phyloP scores from a whole-genome alignment of 2,113 vertebrate genomes.

The Mugil cephalus region DNA sequence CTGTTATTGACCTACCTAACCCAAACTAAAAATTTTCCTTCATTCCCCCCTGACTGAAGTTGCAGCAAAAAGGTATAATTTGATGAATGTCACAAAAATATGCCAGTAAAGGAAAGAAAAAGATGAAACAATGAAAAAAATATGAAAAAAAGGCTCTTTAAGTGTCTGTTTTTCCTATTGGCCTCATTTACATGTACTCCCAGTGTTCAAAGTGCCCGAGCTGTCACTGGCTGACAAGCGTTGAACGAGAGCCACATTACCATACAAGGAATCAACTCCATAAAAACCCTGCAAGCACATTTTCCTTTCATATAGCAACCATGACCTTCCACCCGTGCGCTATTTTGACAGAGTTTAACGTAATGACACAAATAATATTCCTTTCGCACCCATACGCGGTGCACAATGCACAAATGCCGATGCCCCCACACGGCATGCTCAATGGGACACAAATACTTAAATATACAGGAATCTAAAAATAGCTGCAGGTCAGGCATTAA shows the following conservation, averaged over 20 bases:
- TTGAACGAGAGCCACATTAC: slow-evolving; percentile 37
- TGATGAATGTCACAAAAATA: slow-evolving; percentile 30
- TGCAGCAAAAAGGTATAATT: slow-evolving; percentile 15
- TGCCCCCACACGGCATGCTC: slow-evolving; percentile 17
- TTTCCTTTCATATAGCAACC: slow-evolving; percentile 33
- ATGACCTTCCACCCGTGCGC: slow-evolving; percentile 58
- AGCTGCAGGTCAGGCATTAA: slow-evolving; percentile 70
- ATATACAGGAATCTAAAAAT: slow-evolving; percentile 82
- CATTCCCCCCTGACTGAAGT: slow-evolving; percentile 12
- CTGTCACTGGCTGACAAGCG: slow-evolving; percentile 50
- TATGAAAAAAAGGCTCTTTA: background rate
- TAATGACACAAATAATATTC: slow-evolving; percentile 58
- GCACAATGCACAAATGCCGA: slow-evolving; percentile 30
- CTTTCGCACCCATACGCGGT: slow-evolving; percentile 58
- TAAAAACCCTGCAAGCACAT: slow-evolving; percentile 40
- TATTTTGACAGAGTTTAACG: slow-evolving; percentile 61
- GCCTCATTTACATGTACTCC: slow-evolving; percentile 56
- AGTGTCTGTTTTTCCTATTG: slow-evolving; percentile 41
- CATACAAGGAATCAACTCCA: slow-evolving; percentile 52
- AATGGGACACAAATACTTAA: slow-evolving; percentile 66
- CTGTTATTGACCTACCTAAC: slow-evolving; percentile 33
- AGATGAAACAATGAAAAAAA: slow-evolving; percentile 17
- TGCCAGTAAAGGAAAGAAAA: background rate
- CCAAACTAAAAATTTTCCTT: slow-evolving; percentile 33
- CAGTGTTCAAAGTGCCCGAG: slow-evolving; percentile 63